Evolutionary conservation across 1,140 invertebrate species (phyloP), one percentile per base, ranked within the genome.

Genomic region (Epicauta chinensis): DNA sequence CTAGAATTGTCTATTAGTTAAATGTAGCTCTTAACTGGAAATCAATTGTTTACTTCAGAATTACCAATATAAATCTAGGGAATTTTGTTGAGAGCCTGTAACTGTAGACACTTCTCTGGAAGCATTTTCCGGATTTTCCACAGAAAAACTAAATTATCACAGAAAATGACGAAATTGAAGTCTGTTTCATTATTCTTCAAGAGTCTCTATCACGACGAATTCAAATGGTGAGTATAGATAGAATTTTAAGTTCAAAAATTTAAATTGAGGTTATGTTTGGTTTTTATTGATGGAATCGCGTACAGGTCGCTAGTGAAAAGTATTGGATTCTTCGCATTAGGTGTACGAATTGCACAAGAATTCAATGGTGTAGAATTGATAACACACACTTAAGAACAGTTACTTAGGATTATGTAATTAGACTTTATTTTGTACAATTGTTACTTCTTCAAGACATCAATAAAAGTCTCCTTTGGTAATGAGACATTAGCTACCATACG

Each of bases 391-490:
- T 64, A 59, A 51, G 23, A 23, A 23, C 5, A 14, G 17, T 43
- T 11, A 23, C 2, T 14, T 15, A 12, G 16, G 34, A 17, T 23
- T 35, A 3, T 10, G 10, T 46, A 46, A 23, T 16, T 14, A 46
- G 6, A 30, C 2, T n/a, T 46, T n/a, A 30, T 30, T 12, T 13
- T 29, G 34, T 32, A n/a, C 3, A 34, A n/a, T n/a, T n/a, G n/a
- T 75, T 79, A 89, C 77, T 78, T 82, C 70, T 92, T 93, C 3
- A 98, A 71, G 51, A 97, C 82, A 73, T 93, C 85, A 57, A 98
- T 92, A 73, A 98, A 98, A 9, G 91, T 93, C 66, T 98, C 87
- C 72, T 91, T 81, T 5, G 93, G 92, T 55, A 98, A 74, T 63
- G 85, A 80, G 55, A 99, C 88, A 65, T 92, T 93, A 34, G 92